Evolutionary conservation across 2,888 invertebrate species (phyloP).

Genomic region (Hirtodrosophila alboralis): DNA sequence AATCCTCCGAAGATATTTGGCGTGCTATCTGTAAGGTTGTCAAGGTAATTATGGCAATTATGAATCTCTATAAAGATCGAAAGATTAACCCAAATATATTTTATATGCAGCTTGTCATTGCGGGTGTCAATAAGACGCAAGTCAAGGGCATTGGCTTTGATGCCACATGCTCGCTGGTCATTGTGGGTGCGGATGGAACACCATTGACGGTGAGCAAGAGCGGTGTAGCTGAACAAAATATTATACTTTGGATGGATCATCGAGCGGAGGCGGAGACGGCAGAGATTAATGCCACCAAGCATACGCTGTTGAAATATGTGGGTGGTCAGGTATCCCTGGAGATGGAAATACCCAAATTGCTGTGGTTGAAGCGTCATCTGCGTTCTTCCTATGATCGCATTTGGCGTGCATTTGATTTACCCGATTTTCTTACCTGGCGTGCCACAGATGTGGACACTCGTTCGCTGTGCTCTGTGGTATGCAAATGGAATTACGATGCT

Average conservation of each 20-base stretch:
- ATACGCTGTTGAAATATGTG: slow-evolving; percentile 92
- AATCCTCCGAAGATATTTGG: slow-evolving; percentile 96
- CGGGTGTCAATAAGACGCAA: slow-evolving; percentile 85
- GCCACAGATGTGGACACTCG: slow-evolving; percentile 91
- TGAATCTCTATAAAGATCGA: slow-evolving; percentile 46
- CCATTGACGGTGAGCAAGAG: slow-evolving; percentile 90
- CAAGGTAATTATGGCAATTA: slow-evolving; percentile 87
- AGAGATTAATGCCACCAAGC: slow-evolving; percentile 90
- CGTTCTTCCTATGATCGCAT: slow-evolving; percentile 88
- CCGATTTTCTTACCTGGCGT: slow-evolving; percentile 97
- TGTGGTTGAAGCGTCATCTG: slow-evolving; percentile 94
- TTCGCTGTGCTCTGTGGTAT: slow-evolving; percentile 95
- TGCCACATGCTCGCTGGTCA: slow-evolving; percentile 97
- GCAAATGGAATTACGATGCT: slow-evolving; percentile 96
- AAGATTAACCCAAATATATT: slow-evolving; percentile 45
- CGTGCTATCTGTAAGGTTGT: slow-evolving; percentile 87
- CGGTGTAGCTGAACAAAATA: slow-evolving; percentile 89
- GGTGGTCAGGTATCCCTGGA: slow-evolving; percentile 97
- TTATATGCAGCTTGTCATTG: slow-evolving; percentile 86
- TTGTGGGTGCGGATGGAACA: slow-evolving; percentile 88
- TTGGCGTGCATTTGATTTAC: slow-evolving; percentile 93
- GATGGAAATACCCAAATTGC: slow-evolving; percentile 97
- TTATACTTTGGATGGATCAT: slow-evolving; percentile 97
- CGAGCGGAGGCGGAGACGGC: slow-evolving; percentile 92
- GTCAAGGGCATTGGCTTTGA: slow-evolving; percentile 97